phyloP scores from a whole-genome alignment of 2,888 invertebrate genomes.

The Pantelozetes paolii region DNA sequence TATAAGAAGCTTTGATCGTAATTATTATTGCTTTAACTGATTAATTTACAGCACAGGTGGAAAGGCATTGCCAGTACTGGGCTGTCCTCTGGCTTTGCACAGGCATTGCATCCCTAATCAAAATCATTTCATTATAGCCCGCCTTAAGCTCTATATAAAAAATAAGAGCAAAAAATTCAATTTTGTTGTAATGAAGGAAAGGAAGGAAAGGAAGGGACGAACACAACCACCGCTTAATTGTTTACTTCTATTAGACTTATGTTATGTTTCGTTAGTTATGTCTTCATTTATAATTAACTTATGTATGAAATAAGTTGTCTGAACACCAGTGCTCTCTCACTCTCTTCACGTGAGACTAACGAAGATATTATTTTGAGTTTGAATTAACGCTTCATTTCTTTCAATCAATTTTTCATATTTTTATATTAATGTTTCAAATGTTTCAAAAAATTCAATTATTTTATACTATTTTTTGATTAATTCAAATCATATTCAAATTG shows the following conservation, averaged over 20 bases:
- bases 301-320: conserved; percentile 20
- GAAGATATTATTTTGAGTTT: neutral
- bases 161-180: conserved; percentile 4
- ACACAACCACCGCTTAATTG: conserved; percentile 18
- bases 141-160: conserved; percentile 3
- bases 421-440: too few relatives aligned
- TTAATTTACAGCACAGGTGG: conserved; percentile 36
- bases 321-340: neutral
- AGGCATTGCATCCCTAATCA: neutral
- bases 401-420: neutral
- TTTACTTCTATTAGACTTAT: conserved; percentile 24
- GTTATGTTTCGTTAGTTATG: conserved; percentile 19
- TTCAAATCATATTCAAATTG: too few relatives aligned
- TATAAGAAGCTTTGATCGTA: conserved; percentile 32
- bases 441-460: too few relatives aligned
- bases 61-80: neutral
- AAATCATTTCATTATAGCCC: conserved; percentile 11
- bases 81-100: neutral
- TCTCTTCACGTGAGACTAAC: neutral
- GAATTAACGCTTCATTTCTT: conserved; percentile 5
- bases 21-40: conserved; percentile 37
- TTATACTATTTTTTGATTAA: too few relatives aligned
- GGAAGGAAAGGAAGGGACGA: conserved; percentile 6
- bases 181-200: conserved; percentile 5
- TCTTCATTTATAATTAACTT: conserved; percentile 36